Base-by-base conservation (phyloP, 1,140 invertebrate genomes). In the Onthophagus taurus region DNA sequence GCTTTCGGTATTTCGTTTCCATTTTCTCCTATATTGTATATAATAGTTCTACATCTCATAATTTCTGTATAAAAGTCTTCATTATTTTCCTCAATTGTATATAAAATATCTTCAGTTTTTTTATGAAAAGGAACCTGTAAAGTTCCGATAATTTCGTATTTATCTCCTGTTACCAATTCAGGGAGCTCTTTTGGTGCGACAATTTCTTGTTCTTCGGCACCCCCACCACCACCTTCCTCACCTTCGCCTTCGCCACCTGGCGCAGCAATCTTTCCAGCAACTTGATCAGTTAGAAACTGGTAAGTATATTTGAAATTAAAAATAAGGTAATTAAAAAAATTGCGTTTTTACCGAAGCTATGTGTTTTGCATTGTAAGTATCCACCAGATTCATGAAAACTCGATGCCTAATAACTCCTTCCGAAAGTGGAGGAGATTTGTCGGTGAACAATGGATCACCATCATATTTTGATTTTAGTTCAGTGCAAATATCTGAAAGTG, bases 1-100 rank as follows among this genome's bases (percentile, higher is more conserved):
- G 61, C 60, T 37, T 57, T 52, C 4, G 36, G 36, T 33, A 61
- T 59, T 48, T 59, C 50, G 21, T 26, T 29, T 5, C 43, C 26
- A 45, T 60, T 52, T 26, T 46, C 26, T 0, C 52, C 55, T 9
- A 65, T 59, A 24, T 66, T 62, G 38, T 60, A 66, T 46, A 66
- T 58, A 14, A 66, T 52, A 26, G 53, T 56, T 4, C 54, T 49
- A 38, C 62, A 63, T 35, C 52, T 55, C 11, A 56, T 17, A n/a
- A 61, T 37, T 18, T 57, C 45, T 8, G 48, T 42, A 2, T 49
- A 44, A 13, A 49, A 47, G 7, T 58, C 39, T 41, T 47, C 42
- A 29, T 57, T 42, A n/a, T 42, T 23, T 35, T 59, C 55, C n/a
- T 41, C 31, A 17, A 59, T 31, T 12, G 37, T 50, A 7, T 44